Conservation (phyloP, 1,140 invertebrate species). For the Papilio polyxenes region DNA sequence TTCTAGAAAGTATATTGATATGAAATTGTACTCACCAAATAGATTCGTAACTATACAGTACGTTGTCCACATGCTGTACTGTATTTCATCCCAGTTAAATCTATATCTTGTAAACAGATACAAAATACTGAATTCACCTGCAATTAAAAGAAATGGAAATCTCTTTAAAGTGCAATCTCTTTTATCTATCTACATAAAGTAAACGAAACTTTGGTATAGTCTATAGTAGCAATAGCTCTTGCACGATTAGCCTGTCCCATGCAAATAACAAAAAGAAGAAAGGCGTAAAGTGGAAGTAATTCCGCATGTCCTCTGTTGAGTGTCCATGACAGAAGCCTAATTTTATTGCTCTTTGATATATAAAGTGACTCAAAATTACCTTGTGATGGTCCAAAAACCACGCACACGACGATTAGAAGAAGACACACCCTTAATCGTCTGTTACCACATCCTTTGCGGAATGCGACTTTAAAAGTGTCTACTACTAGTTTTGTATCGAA, state of each 20-base stretch:
- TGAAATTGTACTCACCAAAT: conserved; percentile 56
- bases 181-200: not conserved
- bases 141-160: conserved; percentile 57
- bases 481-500: conserved; percentile 86
- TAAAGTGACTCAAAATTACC: conserved; percentile 80
- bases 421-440: conserved; percentile 85
- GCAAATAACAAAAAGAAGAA: not conserved
- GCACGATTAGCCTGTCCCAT: too few relatives aligned
- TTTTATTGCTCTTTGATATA: not conserved
- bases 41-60: conserved; percentile 82
- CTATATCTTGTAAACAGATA: conserved; percentile 89
- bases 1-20: too few relatives aligned
- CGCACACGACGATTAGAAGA: conserved; percentile 88
- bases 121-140: conserved; percentile 89
- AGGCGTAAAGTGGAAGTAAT: conserved; percentile 54
- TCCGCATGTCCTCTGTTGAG: not conserved
- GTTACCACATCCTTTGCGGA: conserved; percentile 86
- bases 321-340: too few relatives aligned
- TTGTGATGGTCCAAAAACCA: conserved; percentile 89
- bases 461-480: conserved; percentile 88
- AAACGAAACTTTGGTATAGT: not conserved
- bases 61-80: conserved; percentile 90
- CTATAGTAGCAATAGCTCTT: not conserved
- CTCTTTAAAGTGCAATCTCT: not conserved
- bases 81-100: conserved; percentile 91